Percentiles rank a stretch among this genome's conserved stretches.
Conservation (phyloP, 2,113 vertebrate genomes). For the Monarcha castaneiventris region DNA sequence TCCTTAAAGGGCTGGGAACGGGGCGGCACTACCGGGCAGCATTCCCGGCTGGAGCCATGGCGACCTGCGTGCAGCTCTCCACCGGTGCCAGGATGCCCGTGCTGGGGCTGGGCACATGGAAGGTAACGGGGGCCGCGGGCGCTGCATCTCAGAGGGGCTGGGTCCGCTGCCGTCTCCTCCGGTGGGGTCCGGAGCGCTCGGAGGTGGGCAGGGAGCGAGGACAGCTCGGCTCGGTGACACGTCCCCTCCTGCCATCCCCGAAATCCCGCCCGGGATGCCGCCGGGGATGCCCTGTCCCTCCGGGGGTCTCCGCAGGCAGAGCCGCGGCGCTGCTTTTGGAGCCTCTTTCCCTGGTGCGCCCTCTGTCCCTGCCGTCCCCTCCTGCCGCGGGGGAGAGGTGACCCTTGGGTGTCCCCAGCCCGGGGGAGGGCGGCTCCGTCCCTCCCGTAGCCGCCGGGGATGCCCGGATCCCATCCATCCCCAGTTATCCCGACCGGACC, state of each 20-base stretch:
- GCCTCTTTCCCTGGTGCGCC: background rate
- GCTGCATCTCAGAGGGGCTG: background rate
- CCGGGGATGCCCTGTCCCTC: background rate
- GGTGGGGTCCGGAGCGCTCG: background rate
- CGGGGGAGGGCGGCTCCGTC: background rate
- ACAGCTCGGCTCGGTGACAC: background rate
- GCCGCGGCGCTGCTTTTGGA: background rate
- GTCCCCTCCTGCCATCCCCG: background rate
- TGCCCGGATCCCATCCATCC: background rate
- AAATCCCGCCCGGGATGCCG: background rate
- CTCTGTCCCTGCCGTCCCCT: background rate
- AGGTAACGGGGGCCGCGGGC: conserved; percentile 64
- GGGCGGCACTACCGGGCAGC: rapidly evolving
- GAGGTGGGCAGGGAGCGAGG: background rate
- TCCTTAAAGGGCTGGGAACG: rapidly evolving
- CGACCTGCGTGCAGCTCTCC: conserved; percentile 70
- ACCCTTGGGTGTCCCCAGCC: background rate
- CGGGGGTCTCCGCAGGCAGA: rapidly evolving
- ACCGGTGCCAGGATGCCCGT: conserved; percentile 80
- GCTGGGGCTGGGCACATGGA: conserved; percentile 88
- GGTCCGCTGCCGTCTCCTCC: background rate
- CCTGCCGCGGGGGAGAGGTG: background rate
- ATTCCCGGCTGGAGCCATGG: conserved; percentile 54
- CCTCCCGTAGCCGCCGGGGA: background rate
- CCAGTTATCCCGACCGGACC: background rate